phyloP scores from a whole-genome alignment of 2,888 invertebrate species.

The Lissonota sp. region DNA sequence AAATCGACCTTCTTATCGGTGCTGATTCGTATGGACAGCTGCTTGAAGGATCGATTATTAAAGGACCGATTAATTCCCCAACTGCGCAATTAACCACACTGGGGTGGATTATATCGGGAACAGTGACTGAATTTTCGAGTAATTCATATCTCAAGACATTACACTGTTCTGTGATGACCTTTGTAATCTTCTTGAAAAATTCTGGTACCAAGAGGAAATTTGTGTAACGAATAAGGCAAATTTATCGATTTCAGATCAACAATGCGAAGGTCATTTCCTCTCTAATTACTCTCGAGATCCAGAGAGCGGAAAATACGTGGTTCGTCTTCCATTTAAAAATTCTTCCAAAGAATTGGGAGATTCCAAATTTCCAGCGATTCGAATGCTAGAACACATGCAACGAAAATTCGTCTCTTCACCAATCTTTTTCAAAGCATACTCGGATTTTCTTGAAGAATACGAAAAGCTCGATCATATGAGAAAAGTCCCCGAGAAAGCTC shows the following conservation, averaged over 20 bases:
- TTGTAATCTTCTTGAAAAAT: neutral
- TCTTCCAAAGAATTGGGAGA: neutral
- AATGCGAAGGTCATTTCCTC: conserved; percentile 19
- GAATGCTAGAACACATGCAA: neutral
- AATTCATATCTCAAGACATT: neutral
- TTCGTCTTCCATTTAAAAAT: conserved; percentile 3
- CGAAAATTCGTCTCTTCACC: neutral
- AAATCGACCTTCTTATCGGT: neutral
- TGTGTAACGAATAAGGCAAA: neutral
- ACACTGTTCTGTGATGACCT: conserved; percentile 4
- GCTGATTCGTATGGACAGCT: neutral
- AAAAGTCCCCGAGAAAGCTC: too few species aligned
- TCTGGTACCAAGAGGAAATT: conserved; percentile 37
- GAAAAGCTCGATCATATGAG: too few species aligned
- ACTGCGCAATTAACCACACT: conserved; percentile 6
- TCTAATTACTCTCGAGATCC: conserved; percentile 9
- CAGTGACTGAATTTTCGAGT: neutral
- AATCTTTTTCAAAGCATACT: neutral
- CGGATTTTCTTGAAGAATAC: conserved; percentile 16
- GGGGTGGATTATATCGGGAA: conserved; percentile 13
- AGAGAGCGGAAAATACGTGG: conserved; percentile 6
- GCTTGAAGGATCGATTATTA: neutral
- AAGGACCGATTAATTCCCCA: neutral
- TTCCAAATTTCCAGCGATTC: neutral
- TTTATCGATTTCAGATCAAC: neutral